Evolutionary conservation across 2,113 vertebrate species (phyloP).

Genomic region (Dolichallabes microphthalmus): DNA sequence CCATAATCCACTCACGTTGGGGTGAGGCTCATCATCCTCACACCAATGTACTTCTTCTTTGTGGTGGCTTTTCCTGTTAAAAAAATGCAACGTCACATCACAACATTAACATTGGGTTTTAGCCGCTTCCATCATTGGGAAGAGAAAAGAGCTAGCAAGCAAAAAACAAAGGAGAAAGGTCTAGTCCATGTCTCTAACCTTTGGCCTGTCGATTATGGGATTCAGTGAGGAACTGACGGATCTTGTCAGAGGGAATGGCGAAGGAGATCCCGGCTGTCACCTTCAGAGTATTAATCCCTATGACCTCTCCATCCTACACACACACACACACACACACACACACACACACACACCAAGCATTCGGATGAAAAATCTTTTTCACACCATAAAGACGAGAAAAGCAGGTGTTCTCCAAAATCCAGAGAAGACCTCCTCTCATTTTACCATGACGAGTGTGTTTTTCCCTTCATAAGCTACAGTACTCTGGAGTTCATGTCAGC

Average conservation of each 20-base stretch:
- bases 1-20: conserved; percentile 74
- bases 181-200: conserved; percentile 70
- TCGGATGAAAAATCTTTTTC: no score
- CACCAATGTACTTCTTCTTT: conserved; percentile 94
- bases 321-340: conserved; percentile 39
- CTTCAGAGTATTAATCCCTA: conserved; percentile 98
- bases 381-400: no score
- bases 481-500: not conserved
- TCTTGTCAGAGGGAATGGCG: conserved; percentile 97
- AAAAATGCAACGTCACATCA: not conserved
- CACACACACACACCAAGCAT: no score
- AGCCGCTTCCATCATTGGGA: not conserved
- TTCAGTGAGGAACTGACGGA: conserved; percentile 92
- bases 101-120: not conserved
- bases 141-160: not conserved
- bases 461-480: not conserved
- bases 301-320: conserved; percentile 91
- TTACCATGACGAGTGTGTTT: not conserved
- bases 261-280: conserved; percentile 98
- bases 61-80: conserved; percentile 78
- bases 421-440: not conserved
- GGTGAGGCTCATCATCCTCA: conserved; percentile 92
- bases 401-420: not conserved
- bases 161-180: not conserved
- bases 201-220: conserved; percentile 88